Base-by-base conservation (phyloP, 2,888 invertebrate species). In the Cataglyphis livida region DNA sequence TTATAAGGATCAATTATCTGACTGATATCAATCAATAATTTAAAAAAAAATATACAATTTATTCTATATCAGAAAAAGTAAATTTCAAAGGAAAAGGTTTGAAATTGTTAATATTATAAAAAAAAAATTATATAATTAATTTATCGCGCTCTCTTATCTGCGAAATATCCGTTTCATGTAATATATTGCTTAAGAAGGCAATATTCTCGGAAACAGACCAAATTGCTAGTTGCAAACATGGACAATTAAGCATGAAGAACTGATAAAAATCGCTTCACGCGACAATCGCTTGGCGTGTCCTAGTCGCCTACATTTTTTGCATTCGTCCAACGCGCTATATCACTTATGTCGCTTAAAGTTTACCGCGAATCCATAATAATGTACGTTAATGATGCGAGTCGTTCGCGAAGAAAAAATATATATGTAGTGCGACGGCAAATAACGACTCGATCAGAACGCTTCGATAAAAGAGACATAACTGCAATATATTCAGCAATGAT, bases 401-500 rank as follows among this genome's bases (percentile, higher is more conserved):
- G 41, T 10, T 9, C 41, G 25, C 12, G 41, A 65, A 32, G 9
- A 38, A 44, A 12, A 25, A 85, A 84, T 57, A 38, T 75, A 70
- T 44, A 51, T 6, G 12, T 41, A 35, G 71, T 79, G 71, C 78
- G 70, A 83, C 25, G 68, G 35, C 59, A 64, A 83, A 79, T 73
- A 28, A 54, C 83, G 59, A 79, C 59, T 76, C 81, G 64, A 76
- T 61, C 76, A 73, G 32, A 81, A 83, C 44, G 48, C 79, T 71
- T 68, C 51, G 51, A 82, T 68, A 82, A 84, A 73, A 84, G 81
- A 70, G 84, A 82, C 82, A 76, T 48, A 84, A 81, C 61, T 44
- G 3, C 81, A 64, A 62, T 81, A 88, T 79, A 84, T 84, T 88
- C 81, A 83, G 79, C 81, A 59, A 57, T 62, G 65, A 83, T 76